Conservation (phyloP, 2,888 invertebrate species). For the Amphipoea oculea region DNA sequence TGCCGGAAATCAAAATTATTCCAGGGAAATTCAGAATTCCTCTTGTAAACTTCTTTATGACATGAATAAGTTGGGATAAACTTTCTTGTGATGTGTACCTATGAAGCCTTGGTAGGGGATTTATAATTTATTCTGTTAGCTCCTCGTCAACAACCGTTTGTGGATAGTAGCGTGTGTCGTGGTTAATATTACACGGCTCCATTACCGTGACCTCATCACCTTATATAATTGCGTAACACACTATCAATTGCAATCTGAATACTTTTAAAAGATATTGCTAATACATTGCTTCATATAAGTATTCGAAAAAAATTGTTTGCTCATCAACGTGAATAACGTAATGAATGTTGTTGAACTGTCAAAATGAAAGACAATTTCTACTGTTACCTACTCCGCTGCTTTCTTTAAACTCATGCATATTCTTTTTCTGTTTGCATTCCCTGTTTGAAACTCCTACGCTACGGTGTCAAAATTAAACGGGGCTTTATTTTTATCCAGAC, state of each 20-base stretch:
- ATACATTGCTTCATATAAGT: too few species aligned
- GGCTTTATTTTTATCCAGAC: not conserved
- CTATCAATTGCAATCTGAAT: too few species aligned
- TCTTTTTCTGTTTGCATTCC: constrained; percentile 9
- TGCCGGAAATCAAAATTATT: constrained; percentile 53
- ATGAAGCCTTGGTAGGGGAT: constrained; percentile 9
- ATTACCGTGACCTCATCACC: constrained; percentile 6
- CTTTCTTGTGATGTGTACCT: constrained; percentile 30
- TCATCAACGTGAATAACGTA: not conserved
- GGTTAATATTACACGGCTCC: constrained; percentile 43
- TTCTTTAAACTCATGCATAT: constrained; percentile 18
- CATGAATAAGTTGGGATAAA: constrained; percentile 31
- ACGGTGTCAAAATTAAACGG: constrained; percentile 8
- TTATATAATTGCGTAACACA: too few species aligned
- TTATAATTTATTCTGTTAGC: constrained; percentile 46
- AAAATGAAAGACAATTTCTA: too few species aligned
- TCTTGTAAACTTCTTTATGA: constrained; percentile 39
- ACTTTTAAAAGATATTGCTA: too few species aligned
- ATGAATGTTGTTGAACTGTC: not conserved
- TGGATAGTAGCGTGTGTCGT: constrained; percentile 14
- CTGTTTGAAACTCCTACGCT: not conserved
- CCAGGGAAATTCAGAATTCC: constrained; percentile 31
- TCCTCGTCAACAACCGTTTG: not conserved
- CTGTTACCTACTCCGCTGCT: not conserved
- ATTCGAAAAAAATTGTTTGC: not conserved